A percentile compares a stretch with the other conserved stretches of the same genome.
These are phyloP conservation scores for Catalaphyllia jardinei DNA, from an alignment of 64 coral and sea anemone species.

Conservation along the genomic window DNA sequence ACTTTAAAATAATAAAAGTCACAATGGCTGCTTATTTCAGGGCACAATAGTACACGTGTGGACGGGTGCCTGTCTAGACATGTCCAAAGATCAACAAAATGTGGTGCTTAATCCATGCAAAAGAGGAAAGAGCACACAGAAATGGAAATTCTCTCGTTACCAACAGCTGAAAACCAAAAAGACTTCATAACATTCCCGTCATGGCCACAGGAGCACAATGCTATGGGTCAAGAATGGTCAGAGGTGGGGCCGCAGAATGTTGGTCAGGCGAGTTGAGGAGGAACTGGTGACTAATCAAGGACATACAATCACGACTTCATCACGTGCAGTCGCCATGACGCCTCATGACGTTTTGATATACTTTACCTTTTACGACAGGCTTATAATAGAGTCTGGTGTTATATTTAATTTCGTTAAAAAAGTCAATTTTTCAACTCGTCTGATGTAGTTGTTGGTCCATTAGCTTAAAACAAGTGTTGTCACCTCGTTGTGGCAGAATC, in stretches of 20 bases:
- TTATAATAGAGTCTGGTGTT: no score
- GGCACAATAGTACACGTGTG: slow-evolving; percentile 86
- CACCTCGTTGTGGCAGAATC: no score
- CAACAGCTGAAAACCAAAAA: slow-evolving; percentile 13
- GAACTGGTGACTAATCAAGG: no score
- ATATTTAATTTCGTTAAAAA: no score
- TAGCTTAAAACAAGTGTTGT: no score
- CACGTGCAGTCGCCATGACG: no score
- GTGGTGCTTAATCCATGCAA: slow-evolving; percentile 78
- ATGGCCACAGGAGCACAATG: not conserved
- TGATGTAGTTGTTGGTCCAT: no score
- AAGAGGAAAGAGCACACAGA: slow-evolving; percentile 47
- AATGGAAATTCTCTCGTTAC: slow-evolving; percentile 84
- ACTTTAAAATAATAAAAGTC: not conserved
- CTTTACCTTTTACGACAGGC: no score
- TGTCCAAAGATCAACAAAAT: slow-evolving; percentile 49
- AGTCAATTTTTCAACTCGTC: no score
- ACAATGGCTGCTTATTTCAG: slow-evolving; percentile 17
- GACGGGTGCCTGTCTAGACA: slow-evolving; percentile 77
- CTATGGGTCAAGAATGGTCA: not conserved
- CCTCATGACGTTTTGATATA: no score
- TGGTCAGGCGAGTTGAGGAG: no score
- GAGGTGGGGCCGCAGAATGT: not conserved
- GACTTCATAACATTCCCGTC: not conserved
- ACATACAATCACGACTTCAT: no score